Conservation (phyloP, 1,140 invertebrate species). For the Streblospio benedicti region DNA sequence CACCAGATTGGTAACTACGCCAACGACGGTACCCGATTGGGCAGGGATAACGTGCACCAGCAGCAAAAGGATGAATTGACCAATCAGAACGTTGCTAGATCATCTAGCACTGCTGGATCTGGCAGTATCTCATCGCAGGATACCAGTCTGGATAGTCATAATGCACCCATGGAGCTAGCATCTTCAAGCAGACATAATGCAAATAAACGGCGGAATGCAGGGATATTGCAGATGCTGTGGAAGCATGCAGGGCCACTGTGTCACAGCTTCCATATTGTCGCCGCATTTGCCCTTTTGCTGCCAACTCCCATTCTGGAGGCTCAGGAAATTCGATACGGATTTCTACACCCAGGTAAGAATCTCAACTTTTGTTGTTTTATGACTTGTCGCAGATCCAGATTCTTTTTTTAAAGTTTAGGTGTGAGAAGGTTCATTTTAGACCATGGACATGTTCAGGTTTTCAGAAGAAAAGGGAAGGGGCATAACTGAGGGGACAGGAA, state of each 20-base stretch:
- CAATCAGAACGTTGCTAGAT: neutral
- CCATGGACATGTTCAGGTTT: too few relatives aligned
- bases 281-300: constrained; percentile 31
- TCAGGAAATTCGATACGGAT: constrained; percentile 28
- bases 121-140: too few relatives aligned
- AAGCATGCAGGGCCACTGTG: constrained; percentile 29
- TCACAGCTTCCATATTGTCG: constrained; percentile 29
- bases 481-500: too few relatives aligned
- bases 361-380: too few relatives aligned
- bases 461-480: too few relatives aligned
- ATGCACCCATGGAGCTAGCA: neutral
- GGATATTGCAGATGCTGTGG: constrained; percentile 24
- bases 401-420: too few relatives aligned
- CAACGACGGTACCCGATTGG: constrained; percentile 35
- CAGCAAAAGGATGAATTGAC: neutral
- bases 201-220: constrained; percentile 1
- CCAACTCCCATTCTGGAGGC: constrained; percentile 30
- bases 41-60: constrained; percentile 20
- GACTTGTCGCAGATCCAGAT: too few relatives aligned
- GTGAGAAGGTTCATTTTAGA: too few relatives aligned
- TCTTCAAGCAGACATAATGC: neutral
- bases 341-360: constrained; percentile 27
- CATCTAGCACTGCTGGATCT: neutral
- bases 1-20: constrained; percentile 32
- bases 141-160: neutral